Conservation (phyloP, 2,888 invertebrate genomes). For the Mesochorus sp. region DNA sequence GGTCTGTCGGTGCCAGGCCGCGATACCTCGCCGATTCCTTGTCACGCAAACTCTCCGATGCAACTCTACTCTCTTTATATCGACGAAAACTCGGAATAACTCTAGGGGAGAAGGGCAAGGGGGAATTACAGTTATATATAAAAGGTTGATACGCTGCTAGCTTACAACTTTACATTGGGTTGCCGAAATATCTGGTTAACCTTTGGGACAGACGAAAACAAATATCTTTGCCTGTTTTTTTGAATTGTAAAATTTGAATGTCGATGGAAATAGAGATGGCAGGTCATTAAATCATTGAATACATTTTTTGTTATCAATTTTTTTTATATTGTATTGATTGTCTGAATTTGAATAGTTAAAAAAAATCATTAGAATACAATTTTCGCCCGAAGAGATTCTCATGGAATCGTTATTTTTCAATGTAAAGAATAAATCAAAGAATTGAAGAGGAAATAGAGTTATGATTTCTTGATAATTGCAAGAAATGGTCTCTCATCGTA, state of each 20-base stretch:
- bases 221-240: not conserved
- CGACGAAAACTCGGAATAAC: constrained; percentile 43
- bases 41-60: constrained; percentile 68
- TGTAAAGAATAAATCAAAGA: no score
- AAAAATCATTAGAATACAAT: no score
- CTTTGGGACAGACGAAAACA: not conserved
- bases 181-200: constrained; percentile 1
- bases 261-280: no score
- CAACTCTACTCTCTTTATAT: constrained; percentile 55
- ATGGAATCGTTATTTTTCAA: no score
- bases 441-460: no score
- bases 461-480: no score
- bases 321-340: no score
- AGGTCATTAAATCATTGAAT: no score
- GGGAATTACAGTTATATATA: constrained; percentile 25
- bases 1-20: constrained; percentile 84
- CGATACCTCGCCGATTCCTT: constrained; percentile 74
- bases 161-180: constrained; percentile 3
- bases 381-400: no score
- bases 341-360: no score
- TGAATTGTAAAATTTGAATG: not conserved
- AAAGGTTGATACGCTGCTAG: not conserved
- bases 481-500: no score
- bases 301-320: no score
- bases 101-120: not conserved